phyloP scores from a whole-genome alignment of 1,140 invertebrate species.

The Pararge aegeria region DNA sequence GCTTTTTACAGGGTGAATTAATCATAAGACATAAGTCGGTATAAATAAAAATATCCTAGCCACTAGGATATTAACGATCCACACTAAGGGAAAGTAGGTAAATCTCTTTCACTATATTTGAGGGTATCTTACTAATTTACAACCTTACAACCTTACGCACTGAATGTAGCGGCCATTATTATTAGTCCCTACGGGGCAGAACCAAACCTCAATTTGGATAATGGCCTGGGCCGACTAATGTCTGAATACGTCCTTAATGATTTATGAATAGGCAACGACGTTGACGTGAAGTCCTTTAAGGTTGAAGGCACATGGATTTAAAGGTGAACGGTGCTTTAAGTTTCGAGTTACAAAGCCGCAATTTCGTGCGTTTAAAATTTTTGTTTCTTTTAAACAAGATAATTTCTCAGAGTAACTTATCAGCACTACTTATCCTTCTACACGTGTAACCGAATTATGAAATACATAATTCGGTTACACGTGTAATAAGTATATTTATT shows the following conservation, averaged over 20 bases:
- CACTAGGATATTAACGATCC: too few relatives aligned
- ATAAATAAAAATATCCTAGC: too few relatives aligned
- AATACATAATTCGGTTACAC: too few relatives aligned
- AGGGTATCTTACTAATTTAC: background rate
- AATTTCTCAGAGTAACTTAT: too few relatives aligned
- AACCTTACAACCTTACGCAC: background rate
- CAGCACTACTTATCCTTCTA: too few relatives aligned
- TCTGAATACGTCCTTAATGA: conserved; percentile 6
- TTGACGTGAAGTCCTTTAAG: conserved; percentile 1
- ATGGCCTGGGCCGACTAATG: conserved; percentile 8
- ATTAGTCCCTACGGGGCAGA: conserved; percentile 2
- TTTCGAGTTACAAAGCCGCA: too few relatives aligned
- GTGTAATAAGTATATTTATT: too few relatives aligned
- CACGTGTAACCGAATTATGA: too few relatives aligned
- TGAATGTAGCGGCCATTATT: conserved; percentile 3
- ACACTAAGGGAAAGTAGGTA: background rate
- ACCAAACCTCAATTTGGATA: conserved; percentile 12
- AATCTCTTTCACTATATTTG: background rate
- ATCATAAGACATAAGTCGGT: too few relatives aligned
- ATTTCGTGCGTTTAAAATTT: too few relatives aligned
- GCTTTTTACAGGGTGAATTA: too few relatives aligned
- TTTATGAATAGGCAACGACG: conserved; percentile 7
- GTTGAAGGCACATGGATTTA: background rate
- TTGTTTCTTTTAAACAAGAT: too few relatives aligned
- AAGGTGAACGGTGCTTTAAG: background rate